Base-by-base conservation (phyloP, 2,113 vertebrate genomes). In the Scalopus aquaticus region DNA sequence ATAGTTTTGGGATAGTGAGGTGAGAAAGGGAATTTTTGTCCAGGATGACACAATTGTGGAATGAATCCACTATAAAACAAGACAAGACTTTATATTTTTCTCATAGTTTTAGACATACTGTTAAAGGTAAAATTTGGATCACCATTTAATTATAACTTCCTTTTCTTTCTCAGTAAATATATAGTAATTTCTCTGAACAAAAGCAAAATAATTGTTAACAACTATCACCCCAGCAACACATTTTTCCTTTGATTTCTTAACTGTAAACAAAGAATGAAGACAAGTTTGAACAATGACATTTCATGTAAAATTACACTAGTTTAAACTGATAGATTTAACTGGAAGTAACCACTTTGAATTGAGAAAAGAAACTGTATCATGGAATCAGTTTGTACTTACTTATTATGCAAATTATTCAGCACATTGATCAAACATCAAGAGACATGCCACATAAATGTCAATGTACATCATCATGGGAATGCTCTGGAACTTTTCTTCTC, bases 151-250 rank as follows among this genome's bases (percentile, higher is more conserved):
- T 94, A 80, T 56, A 80, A 67, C 69, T 77, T 2, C 0, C 76
- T 58, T 62, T 51, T 42, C 60, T 67, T 56, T 70, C 62, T 79
- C 58, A 20, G 26, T 81, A 93, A 87, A 83, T 54, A 81, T 58
- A 0, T 46, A 89, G 92, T 94, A 94, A 87, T 95, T 87, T 93
- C 26, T 94, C 22, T 24, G 49, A 94, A 80, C 13, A 70, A 74
- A 88, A 92, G 13, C 39, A 78, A 82, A 93, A 88, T 85, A 93
- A 88, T 60, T 69, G 24, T 19, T 88, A 69, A 81, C 73, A 88
- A 85, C 56, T 85, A n/a, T 88, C 70, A 93, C 44, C 7, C 2
- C 58, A 77, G 16, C 15, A 42, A 10, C 20, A 79, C 9, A 77
- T 85, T 95, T 96, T 56, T 13, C 44, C 10, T 88, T 72, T 91